Conservation (phyloP, 1,140 invertebrate species). For the Lepidurus packardi region DNA sequence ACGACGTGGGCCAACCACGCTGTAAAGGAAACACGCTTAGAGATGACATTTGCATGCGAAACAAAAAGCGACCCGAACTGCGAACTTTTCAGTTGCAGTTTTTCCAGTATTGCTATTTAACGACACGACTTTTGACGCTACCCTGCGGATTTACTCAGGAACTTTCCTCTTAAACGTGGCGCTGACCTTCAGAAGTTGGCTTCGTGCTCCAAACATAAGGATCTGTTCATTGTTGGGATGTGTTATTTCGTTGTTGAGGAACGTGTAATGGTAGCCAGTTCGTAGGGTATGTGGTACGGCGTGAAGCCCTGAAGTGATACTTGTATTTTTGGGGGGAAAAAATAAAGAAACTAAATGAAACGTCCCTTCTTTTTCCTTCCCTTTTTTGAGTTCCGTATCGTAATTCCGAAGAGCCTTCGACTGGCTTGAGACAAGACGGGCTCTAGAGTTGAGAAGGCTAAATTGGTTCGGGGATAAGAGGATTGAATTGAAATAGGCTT, state of each 20-base stretch:
- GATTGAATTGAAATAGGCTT: slow-evolving; percentile 19
- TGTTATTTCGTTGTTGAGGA: background rate
- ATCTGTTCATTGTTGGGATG: too few species aligned
- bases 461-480: slow-evolving; percentile 15
- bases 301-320: background rate
- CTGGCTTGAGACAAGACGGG: background rate
- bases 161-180: background rate
- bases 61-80: background rate
- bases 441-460: background rate
- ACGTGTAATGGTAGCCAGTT: background rate
- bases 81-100: background rate
- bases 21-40: background rate
- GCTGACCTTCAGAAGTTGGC: background rate
- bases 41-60: slow-evolving; percentile 1
- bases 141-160: background rate
- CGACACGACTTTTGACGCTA: background rate
- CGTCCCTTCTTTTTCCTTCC: background rate
- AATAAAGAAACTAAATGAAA: background rate
- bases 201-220: background rate
- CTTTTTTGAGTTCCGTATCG: background rate
- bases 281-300: background rate
- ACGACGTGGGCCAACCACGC: background rate
- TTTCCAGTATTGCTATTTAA: background rate
- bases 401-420: background rate
- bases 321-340: background rate